Evolutionary conservation across 2,888 invertebrate genomes (phyloP), one percentile per base, ranked within the genome.

Genomic region (Epirrhoe alternata): DNA sequence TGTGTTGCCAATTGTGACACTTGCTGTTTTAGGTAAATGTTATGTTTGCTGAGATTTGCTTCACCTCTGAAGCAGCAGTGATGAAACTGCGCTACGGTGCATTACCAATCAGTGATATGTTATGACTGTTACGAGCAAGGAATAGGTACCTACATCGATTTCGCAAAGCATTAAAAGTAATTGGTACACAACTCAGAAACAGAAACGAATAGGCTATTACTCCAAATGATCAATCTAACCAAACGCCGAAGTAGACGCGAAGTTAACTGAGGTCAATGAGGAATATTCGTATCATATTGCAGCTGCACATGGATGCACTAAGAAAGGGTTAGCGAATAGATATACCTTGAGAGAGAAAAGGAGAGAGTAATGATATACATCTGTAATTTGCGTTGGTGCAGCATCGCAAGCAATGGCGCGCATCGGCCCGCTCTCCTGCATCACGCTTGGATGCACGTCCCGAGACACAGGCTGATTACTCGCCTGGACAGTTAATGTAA

Each of bases 401-500:
- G 68, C 62, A 80, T 75, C 69, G 72, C 72, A 81, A 68, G 86
- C 89, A 86, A 87, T 89, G 87, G 85, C 71, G 88, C 86, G 87
- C 77, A 80, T 80, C 88, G 81, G 80, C 84, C 85, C 87, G 87
- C 83, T 83, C 78, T 78, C 80, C 76, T 55, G 67, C 71, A 68
- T 78, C 79, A 86, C 84, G 89, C 84, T 86, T 79, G 82, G 85
- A 68, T 88, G 87, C 84, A 74, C 85, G 80, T 79, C 77, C 78
- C 76, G 76, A 76, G 72, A 78, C 70, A 71, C 61, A 68, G 59
- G 35, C 56, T 66, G 54, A 64, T 61, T 66, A 62, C 67, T 17
- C 56, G 66, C 64, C 66, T 67, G 69, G 70, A 61, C 62, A 49
- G 60, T 66, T 71, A 66, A 70, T 67, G 70, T 69, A 71, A 70